Conservation (phyloP, 2,888 invertebrate species). For the Isoperla grammatica region DNA sequence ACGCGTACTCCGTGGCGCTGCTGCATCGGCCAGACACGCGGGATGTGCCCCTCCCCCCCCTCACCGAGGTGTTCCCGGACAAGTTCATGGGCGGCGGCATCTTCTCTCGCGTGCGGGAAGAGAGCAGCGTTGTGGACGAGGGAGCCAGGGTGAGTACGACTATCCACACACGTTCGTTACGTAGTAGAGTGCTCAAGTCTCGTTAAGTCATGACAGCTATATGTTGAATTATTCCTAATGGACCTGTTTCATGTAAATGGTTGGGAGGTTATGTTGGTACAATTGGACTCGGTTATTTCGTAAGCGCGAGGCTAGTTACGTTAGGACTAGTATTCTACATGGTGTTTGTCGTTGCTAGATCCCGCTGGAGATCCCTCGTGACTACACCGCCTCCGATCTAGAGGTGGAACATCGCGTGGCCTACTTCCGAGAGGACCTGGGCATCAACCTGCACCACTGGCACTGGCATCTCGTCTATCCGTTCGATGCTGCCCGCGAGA, state of each 20-base stretch:
- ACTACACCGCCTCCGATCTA: slow-evolving; percentile 40
- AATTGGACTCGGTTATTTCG: no score
- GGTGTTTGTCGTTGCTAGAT: slow-evolving; percentile 29
- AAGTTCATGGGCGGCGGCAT: slow-evolving; percentile 73
- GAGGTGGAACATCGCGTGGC: slow-evolving; percentile 41
- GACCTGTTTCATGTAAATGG: no score
- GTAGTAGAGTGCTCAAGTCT: no score
- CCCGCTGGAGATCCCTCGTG: slow-evolving; percentile 39
- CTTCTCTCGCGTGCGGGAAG: slow-evolving; percentile 63
- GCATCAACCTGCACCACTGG: slow-evolving; percentile 52
- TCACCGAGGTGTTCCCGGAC: slow-evolving; percentile 74
- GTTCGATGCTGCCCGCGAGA: slow-evolving; percentile 36
- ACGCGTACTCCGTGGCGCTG: slow-evolving; percentile 68
- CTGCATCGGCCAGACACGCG: slow-evolving; percentile 68
- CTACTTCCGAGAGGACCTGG: slow-evolving; percentile 51
- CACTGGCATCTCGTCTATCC: slow-evolving; percentile 51
- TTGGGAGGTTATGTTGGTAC: no score
- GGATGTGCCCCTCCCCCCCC: slow-evolving; percentile 62
- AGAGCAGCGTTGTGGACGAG: slow-evolving; percentile 53
- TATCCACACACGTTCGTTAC: no score
- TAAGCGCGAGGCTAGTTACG: no score
- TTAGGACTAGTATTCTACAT: no score
- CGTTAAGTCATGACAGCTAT: no score
- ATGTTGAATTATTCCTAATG: no score
- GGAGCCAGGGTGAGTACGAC: slow-evolving; percentile 55